phyloP scores from a whole-genome alignment of 2,113 vertebrate species.

The Martes martes region DNA sequence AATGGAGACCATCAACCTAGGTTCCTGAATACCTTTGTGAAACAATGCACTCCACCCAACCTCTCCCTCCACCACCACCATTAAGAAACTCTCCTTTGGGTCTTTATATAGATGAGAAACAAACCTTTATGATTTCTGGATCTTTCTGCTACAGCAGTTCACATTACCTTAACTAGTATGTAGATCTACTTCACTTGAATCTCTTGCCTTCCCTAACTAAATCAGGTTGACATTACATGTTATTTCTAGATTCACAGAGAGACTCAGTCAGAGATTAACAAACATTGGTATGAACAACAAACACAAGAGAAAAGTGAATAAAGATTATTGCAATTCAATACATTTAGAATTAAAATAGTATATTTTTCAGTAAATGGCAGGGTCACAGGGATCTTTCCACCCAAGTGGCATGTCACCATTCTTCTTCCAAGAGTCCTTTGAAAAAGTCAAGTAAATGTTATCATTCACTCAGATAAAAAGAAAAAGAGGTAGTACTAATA shows the following conservation, averaged over 20 bases:
- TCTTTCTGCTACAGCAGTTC: background rate
- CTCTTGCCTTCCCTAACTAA: background rate
- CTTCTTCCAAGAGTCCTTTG: background rate
- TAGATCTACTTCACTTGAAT: background rate
- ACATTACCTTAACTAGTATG: background rate
- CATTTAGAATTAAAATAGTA: background rate
- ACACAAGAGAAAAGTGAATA: background rate
- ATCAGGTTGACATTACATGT: background rate
- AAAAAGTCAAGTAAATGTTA: background rate
- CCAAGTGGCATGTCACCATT: background rate
- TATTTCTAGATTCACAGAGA: background rate
- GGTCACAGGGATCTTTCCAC: background rate
- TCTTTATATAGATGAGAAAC: background rate
- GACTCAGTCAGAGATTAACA: background rate
- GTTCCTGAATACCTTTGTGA: background rate
- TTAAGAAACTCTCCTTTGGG: background rate
- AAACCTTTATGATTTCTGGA: background rate
- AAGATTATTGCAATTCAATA: background rate
- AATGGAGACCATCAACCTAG: background rate
- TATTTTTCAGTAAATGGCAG: background rate
- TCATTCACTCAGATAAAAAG: no score
- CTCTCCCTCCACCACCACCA: background rate
- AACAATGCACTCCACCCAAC: background rate
- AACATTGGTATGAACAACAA: background rate
- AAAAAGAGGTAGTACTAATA: background rate